A percentile compares a stretch with the other conserved stretches of the same genome.
Conservation (phyloP, 2,888 invertebrate species). For the Acanthosepion pharaonis region DNA sequence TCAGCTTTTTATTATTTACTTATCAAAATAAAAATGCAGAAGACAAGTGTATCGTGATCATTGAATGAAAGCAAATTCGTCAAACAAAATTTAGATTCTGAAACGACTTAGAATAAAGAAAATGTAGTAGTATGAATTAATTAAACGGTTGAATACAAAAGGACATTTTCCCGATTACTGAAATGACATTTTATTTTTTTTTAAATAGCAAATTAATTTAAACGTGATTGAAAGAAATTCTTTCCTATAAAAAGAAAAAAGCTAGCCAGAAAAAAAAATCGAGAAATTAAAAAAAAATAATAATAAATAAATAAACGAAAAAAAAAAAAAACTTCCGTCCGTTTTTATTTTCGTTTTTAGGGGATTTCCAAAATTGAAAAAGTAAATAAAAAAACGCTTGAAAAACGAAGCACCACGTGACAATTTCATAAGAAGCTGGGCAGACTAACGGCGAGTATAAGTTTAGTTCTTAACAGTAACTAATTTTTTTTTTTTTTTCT, state of each 20-base stretch:
- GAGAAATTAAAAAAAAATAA: neutral
- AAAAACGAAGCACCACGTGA: slow-evolving; percentile 16
- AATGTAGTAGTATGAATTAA: too few relatives aligned
- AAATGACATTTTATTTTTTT: too few relatives aligned
- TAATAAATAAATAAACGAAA: neutral
- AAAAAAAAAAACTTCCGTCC: neutral
- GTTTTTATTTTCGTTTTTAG: slow-evolving; percentile 1
- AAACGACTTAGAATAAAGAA: neutral
- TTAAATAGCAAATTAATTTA: neutral
- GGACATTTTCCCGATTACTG: too few relatives aligned
- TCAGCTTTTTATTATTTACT: too few relatives aligned
- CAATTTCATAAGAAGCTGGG: neutral
- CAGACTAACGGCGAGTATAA: neutral
- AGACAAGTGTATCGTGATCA: too few relatives aligned
- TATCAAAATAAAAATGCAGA: too few relatives aligned
- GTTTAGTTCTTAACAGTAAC: too few relatives aligned
- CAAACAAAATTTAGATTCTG: neutral
- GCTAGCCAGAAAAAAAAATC: neutral
- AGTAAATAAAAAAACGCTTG: slow-evolving; percentile 2
- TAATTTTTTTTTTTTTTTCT: too few relatives aligned
- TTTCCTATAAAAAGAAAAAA: neutral
- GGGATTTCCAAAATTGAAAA: slow-evolving; percentile 33
- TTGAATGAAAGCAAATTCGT: neutral
- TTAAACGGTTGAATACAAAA: too few relatives aligned
- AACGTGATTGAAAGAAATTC: neutral